Evolutionary conservation across 2,797 vertebrate genomes (phyloP), one percentile per base, ranked within the genome.

Genomic region (Hylomyscus alleni): DNA sequence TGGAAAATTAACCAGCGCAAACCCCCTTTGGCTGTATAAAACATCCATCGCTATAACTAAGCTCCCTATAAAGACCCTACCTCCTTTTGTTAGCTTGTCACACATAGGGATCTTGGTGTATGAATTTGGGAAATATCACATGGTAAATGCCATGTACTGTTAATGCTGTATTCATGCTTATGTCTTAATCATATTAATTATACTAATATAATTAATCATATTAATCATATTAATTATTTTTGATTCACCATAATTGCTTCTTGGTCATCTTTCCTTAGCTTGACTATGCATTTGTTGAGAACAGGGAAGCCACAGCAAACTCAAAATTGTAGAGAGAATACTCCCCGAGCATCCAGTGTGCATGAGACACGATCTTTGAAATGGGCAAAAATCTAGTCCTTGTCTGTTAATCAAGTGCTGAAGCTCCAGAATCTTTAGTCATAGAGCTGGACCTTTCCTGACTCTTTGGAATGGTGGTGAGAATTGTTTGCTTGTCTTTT

Each of bases 221-320:
- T 86, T 82, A 60, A 58, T 76, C n/a, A 72, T 72, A 73, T 29
- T 40, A 75, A 88, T 88, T 69, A 54, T 92, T 86, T 58, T 81
- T 80, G 56, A 69, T 44, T 54, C 92, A 13, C 60, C 88, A 40
- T 58, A 85, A 85, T 52, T 81, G 20, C 8, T n/a, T 69, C 20
- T 58, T 84, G 44, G 3, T 13, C 60, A 1, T 75, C 60, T 91
- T 96, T 91, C 40, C 17, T 52, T 44, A 78, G 26, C 19, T 47
- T 40, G 26, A 77, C 29, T 47, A 1, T 84, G 67, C 52, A 3
- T 50, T 96, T 90, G 52, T 89, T 92, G 67, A 96, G 60, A 40
- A 58, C n/a, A 67, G 62, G 54, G 6, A 3, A n/a, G 84, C 22
- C 22, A 15, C 52, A 50, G 31, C 58, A 13, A 88, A 34, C 76